These are phyloP conservation scores for Oedothorax gibbosus DNA, from an alignment of 1,140 invertebrate species.

Conservation along the genomic window DNA sequence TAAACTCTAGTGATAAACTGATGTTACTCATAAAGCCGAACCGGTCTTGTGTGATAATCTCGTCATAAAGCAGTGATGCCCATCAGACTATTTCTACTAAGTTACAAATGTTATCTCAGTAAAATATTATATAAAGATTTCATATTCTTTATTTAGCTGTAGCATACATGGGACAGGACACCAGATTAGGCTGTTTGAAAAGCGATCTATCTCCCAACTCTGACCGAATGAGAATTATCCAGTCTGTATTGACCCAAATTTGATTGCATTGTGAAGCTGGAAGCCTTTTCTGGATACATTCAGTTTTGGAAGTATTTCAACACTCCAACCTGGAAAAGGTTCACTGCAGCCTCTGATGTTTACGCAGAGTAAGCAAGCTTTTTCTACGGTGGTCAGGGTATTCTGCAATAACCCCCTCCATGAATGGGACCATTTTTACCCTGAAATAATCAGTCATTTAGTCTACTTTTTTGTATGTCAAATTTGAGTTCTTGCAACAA, in stretches of 20 bases:
- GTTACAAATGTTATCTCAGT: neutral
- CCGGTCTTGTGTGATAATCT: too few species aligned
- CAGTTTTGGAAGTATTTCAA: conserved; percentile 78
- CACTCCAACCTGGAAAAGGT: conserved; percentile 72
- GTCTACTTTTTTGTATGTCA: too few species aligned
- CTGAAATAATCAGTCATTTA: too few species aligned
- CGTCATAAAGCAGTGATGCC: neutral
- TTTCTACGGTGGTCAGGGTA: too few species aligned
- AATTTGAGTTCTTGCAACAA: too few species aligned
- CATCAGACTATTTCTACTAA: neutral
- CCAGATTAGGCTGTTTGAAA: conserved; percentile 64
- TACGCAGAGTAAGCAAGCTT: conserved; percentile 52
- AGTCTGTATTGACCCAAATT: conserved; percentile 80
- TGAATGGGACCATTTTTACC: too few species aligned
- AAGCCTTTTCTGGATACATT: conserved; percentile 82
- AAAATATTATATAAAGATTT: neutral
- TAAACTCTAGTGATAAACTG: too few species aligned
- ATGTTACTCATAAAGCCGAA: too few species aligned
- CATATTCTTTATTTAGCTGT: conserved; percentile 62
- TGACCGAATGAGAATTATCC: conserved; percentile 77
- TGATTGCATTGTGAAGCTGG: conserved; percentile 77
- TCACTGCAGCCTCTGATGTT: conserved; percentile 39
- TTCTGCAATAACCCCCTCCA: too few species aligned
- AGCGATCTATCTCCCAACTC: conserved; percentile 69
- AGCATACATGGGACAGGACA: conserved; percentile 65